Base-by-base conservation (phyloP, 2,113 vertebrate species). In the Sapayoa aenigma region DNA sequence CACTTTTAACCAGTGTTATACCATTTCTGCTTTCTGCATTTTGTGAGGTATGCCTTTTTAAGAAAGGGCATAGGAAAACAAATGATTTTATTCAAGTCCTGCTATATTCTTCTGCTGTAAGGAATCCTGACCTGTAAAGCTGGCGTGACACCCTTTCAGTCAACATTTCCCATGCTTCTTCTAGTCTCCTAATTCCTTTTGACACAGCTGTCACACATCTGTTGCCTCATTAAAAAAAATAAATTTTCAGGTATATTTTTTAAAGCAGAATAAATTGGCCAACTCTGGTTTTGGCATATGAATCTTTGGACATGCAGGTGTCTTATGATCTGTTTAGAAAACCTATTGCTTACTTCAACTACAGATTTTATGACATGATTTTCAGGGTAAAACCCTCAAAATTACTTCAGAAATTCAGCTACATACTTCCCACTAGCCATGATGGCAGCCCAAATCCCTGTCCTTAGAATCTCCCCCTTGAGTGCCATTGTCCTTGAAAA, bases 121-220 rank as follows among this genome's bases (percentile, higher is more conserved):
- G 60, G 30, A 93, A 47, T 66, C 46, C n/a, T 47, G 37, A 73
- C 46, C 55, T 46, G 18, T 35, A 74, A 81, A 71, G 21, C 23
- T 84, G 6, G 7, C 56, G 44, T 11, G 19, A 78, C 15, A 84
- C 30, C 7, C 41, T 35, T 23, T 68, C 50, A 67, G 47, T 55
- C 31, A 72, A 25, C 1, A 1, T 52, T 78, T 72, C 24, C 66
- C 56, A 82, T 0, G 0, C 13, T 86, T 20, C 33, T 41, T 63
- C 35, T 33, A 63, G 33, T 28, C 53, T 89, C 59, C 27, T 58
- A 30, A 33, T 33, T 28, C 22, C 12, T 55, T 87, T 42, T 78
- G 69, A 39, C 39, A 89, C 30, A 31, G 18, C 25, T 44, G 25
- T 69, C 39, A 65, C 13, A 75, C 8, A 50, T 28, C 27, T 68